phyloP scores from a whole-genome alignment of 2,113 vertebrate species.

The Pseudolaguvia tuberculata region DNA sequence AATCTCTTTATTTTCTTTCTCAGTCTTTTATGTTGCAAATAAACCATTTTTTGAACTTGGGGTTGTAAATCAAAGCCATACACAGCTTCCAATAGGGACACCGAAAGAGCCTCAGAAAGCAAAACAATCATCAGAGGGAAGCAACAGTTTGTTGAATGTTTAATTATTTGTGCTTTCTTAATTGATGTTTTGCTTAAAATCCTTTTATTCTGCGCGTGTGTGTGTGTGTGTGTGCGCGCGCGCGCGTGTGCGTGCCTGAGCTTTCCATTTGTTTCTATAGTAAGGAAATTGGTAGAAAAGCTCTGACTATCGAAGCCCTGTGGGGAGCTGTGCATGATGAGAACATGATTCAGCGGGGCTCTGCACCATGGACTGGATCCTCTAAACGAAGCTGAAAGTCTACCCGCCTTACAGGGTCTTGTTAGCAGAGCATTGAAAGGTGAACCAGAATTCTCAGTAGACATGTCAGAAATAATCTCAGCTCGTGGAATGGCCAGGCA shows the following conservation, averaged over 20 bases:
- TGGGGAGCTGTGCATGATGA: conserved; percentile 30
- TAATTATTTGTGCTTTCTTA: too few relatives aligned
- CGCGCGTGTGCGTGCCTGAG: neutral
- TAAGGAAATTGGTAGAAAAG: conserved; percentile 37
- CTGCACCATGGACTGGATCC: neutral
- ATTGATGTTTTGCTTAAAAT: too few relatives aligned
- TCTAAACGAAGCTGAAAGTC: conserved; percentile 16
- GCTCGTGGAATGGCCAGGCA: conserved; percentile 27
- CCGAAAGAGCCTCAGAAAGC: neutral
- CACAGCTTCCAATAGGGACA: neutral
- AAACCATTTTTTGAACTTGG: too few relatives aligned
- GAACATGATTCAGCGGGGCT: conserved; percentile 24
- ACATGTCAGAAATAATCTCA: conserved; percentile 42
- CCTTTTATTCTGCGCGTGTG: too few relatives aligned
- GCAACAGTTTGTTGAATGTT: neutral
- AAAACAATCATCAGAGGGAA: too few relatives aligned
- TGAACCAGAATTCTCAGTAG: conserved; percentile 40
- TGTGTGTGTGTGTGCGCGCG: too few relatives aligned
- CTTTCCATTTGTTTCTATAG: conserved; percentile 7
- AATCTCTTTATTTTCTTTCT: too few relatives aligned
- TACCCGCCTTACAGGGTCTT: conserved; percentile 23
- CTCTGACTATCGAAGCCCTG: neutral
- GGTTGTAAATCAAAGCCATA: too few relatives aligned
- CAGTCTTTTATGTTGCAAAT: too few relatives aligned
- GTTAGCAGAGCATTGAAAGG: conserved; percentile 40